phyloP scores from a whole-genome alignment of 2,888 invertebrate species.

The Caprella mutica region DNA sequence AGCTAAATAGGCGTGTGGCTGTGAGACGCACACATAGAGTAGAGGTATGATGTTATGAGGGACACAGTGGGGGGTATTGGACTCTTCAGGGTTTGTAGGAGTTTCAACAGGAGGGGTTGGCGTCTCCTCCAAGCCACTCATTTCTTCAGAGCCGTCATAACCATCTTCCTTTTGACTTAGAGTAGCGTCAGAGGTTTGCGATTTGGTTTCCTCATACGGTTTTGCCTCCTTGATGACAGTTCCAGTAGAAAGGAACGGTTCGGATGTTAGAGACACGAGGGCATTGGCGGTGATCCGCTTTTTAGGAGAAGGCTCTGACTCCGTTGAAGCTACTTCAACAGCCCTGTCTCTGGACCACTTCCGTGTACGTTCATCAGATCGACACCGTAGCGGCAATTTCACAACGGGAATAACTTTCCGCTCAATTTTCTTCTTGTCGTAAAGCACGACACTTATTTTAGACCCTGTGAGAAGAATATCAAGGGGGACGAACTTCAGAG shows the following conservation, averaged over 20 bases:
- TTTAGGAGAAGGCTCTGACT: constrained; percentile 30
- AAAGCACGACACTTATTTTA: constrained; percentile 47
- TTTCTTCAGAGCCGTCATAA: constrained; percentile 43
- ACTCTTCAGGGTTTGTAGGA: neutral
- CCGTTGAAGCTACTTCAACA: constrained; percentile 26
- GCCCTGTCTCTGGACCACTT: constrained; percentile 14
- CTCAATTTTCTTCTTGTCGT: constrained; percentile 39
- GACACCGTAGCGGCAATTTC: constrained; percentile 27
- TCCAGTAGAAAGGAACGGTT: no score
- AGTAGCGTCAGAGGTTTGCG: no score
- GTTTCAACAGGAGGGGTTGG: neutral
- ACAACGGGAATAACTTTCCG: constrained; percentile 4
- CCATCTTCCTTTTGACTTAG: no score
- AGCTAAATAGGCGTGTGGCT: constrained; percentile 48
- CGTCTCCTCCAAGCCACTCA: constrained; percentile 36
- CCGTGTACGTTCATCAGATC: constrained; percentile 21
- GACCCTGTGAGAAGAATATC: constrained; percentile 54
- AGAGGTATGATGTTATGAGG: constrained; percentile 41
- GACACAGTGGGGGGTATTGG: neutral
- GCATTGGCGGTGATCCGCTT: neutral
- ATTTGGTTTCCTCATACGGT: no score
- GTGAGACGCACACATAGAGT: constrained; percentile 45
- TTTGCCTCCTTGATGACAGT: no score
- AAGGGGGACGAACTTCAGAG: constrained; percentile 39
- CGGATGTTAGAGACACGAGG: neutral